phyloP scores from a whole-genome alignment of 2,888 invertebrate species.

The Elegia similella region DNA sequence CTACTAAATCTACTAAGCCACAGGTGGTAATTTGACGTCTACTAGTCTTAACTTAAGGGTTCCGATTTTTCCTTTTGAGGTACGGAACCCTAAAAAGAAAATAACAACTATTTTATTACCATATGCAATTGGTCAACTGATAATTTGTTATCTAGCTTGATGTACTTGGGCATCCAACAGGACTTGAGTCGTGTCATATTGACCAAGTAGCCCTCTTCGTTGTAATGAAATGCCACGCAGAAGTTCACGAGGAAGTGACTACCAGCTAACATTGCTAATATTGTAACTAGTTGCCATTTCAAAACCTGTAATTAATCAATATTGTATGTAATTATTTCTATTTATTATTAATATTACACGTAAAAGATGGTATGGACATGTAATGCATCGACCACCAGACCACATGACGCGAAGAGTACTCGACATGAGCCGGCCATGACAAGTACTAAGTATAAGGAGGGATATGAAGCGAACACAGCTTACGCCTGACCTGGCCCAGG shows the following conservation, averaged over 20 bases:
- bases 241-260: conserved; percentile 48
- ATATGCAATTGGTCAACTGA: conserved; percentile 36
- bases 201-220: conserved; percentile 28
- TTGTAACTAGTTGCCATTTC: conserved; percentile 55
- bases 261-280: conserved; percentile 43
- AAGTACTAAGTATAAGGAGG: too few species aligned
- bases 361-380: too few species aligned
- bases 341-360: not conserved
- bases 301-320: conserved; percentile 46
- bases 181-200: conserved; percentile 29
- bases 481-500: too few species aligned
- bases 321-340: not conserved
- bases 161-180: conserved; percentile 54
- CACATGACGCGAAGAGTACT: too few species aligned
- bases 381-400: too few species aligned
- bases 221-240: conserved; percentile 49
- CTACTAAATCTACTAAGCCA: too few species aligned
- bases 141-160: conserved; percentile 31
- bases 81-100: too few species aligned
- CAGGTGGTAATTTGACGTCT: too few species aligned
- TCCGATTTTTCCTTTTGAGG: too few species aligned
- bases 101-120: conserved; percentile 30
- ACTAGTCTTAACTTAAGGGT: too few species aligned
- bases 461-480: too few species aligned
- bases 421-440: too few species aligned